Percentiles rank a stretch among this genome's conserved stretches.
Evolutionary conservation across 2,888 invertebrate species (phyloP).

Genomic region (Apodemia mormo): DNA sequence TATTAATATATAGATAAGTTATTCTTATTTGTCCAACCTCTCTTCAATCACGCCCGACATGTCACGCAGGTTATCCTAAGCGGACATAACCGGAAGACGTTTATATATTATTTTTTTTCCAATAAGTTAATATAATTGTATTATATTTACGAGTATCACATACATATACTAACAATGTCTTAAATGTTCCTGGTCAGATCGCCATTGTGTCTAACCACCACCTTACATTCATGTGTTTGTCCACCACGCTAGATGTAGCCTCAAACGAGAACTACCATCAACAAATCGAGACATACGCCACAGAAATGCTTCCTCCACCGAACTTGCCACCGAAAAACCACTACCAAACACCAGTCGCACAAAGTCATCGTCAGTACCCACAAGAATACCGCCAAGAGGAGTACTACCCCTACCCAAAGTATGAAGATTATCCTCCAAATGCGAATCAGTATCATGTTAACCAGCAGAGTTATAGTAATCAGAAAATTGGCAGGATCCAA

Average conservation of each 20-base stretch:
- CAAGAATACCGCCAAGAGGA: constrained; percentile 40
- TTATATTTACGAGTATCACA: too few species aligned
- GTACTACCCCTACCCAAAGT: constrained; percentile 42
- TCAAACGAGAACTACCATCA: constrained; percentile 73
- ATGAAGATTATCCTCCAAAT: constrained; percentile 45
- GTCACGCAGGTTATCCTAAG: too few species aligned
- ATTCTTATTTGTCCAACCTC: too few species aligned
- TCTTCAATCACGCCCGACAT: too few species aligned
- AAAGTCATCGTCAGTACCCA: constrained; percentile 39
- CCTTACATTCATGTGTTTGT: constrained; percentile 15
- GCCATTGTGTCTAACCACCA: constrained; percentile 20
- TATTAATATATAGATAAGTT: too few species aligned
- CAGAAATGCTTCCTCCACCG: constrained; percentile 69
- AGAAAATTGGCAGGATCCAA: constrained; percentile 87
- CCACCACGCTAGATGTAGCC: constrained; percentile 52
- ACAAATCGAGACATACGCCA: constrained; percentile 74
- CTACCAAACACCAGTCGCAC: constrained; percentile 59
- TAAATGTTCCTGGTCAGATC: constrained; percentile 6
- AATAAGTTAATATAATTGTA: too few species aligned
- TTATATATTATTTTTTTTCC: too few species aligned
- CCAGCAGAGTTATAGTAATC: constrained; percentile 40
- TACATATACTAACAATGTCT: neutral
- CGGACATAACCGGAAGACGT: too few species aligned
- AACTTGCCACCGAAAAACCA: constrained; percentile 67
- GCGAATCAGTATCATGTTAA: constrained; percentile 32